phyloP scores from a whole-genome alignment of 2,888 invertebrate species.

The Euzophera pinguis region DNA sequence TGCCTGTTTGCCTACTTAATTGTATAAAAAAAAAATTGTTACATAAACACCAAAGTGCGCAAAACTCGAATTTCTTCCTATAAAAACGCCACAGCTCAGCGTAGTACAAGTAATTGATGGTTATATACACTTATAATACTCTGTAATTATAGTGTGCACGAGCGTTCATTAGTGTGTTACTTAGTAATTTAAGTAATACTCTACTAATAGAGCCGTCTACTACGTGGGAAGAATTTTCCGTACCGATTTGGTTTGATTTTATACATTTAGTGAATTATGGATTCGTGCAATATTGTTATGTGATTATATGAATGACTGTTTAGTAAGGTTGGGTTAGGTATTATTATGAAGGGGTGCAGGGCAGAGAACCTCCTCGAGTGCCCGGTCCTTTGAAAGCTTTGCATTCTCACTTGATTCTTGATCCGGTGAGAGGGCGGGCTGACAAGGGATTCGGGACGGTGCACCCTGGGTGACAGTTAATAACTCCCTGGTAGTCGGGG shows the following conservation, averaged over 20 bases:
- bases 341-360: too few relatives aligned
- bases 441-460: too few relatives aligned
- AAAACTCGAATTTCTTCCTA: background rate
- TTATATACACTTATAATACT: conserved; percentile 32
- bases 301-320: too few relatives aligned
- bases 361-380: too few relatives aligned
- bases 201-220: conserved; percentile 40
- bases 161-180: conserved; percentile 39
- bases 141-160: conserved; percentile 38
- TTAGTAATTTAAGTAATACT: conserved; percentile 41
- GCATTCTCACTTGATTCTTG: too few relatives aligned
- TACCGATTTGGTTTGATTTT: conserved; percentile 12
- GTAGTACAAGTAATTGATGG: conserved; percentile 26
- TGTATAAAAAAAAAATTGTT: background rate
- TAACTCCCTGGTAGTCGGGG: too few relatives aligned
- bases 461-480: too few relatives aligned
- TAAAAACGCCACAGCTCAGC: background rate
- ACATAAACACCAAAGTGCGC: background rate
- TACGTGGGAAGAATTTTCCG: conserved; percentile 37
- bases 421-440: too few relatives aligned
- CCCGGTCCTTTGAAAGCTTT: too few relatives aligned
- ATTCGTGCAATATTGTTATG: background rate
- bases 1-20: background rate
- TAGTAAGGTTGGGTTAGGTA: too few relatives aligned
- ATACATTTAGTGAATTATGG: background rate